Conservation (phyloP, 2,113 vertebrate genomes). For the Eptatretus burgeri region DNA sequence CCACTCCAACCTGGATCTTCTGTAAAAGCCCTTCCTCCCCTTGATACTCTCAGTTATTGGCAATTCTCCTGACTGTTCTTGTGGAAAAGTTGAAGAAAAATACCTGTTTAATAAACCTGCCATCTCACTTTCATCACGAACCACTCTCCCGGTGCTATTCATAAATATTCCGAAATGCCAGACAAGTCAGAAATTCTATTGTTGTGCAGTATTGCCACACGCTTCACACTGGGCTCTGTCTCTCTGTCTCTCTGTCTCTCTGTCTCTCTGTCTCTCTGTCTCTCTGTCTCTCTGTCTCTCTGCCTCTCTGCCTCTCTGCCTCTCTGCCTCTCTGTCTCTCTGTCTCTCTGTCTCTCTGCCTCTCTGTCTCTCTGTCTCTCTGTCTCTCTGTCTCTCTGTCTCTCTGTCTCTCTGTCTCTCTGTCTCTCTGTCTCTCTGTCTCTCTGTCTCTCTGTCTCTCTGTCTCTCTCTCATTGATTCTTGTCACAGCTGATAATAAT, state of each 20-base stretch:
- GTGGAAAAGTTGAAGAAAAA: no score
- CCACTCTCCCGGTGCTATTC: no score
- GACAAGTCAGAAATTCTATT: no score
- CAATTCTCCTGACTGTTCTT: no score
- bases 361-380: neutral
- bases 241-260: neutral
- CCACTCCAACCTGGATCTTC: no score
- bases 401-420: neutral
- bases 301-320: neutral
- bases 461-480: neutral
- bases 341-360: neutral
- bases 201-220: no score
- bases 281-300: neutral
- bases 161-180: no score
- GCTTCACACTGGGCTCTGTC: neutral
- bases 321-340: neutral
- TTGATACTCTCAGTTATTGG: no score
- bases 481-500: no score
- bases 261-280: neutral
- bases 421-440: neutral
- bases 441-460: neutral
- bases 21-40: no score
- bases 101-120: no score
- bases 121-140: no score
- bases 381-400: neutral